Evolutionary conservation across 2,113 vertebrate genomes (phyloP), one percentile per base, ranked within the genome.

Genomic region (Triplophysa rosa): DNA sequence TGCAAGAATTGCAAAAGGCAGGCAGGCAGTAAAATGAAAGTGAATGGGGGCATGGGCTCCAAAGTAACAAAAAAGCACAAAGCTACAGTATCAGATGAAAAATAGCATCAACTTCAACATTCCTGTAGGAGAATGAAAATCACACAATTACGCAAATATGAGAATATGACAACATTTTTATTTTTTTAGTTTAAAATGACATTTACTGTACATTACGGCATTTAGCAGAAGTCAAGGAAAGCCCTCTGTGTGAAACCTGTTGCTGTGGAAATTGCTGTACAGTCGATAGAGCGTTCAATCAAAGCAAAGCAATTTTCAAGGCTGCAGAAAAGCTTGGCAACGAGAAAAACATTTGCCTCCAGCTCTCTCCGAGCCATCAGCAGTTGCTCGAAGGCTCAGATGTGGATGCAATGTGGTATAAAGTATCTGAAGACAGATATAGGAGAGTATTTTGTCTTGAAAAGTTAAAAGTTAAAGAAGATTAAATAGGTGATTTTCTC

Each of bases 241-340:
- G 19, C 23, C 47, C 71, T 73, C 29, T 52, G 64, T 52, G 40
- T 74, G 66, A 86, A 82, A 80, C 82, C 87, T 75, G 59, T 24
- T 42, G 76, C 4, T 12, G 33, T 13, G 66, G 74, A 67, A 33
- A 65, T 84, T 64, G 79, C 83, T 70, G 81, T 73, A 54, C 68
- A 78, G 66, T 69, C 77, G 81, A 84, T 61, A 87, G 81, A 88
- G 7, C 68, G 78, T 78, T 71, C 67, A 86, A 87, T 89, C 87
- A 90, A 86, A 83, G 87, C 85, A 88, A 87, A 63, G 73, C 47
- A 13, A 83, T 86, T 85, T 87, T 82, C 82, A 79, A 77, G 81
- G 84, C 83, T 74, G 81, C 82, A 79, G 83, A 84, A 86, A 88
- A 86, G 82, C 87, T 87, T 90, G 89, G 87, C 88, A 91, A 33